phyloP scores from a whole-genome alignment of 1,140 invertebrate species.

The Drosophila leontia region DNA sequence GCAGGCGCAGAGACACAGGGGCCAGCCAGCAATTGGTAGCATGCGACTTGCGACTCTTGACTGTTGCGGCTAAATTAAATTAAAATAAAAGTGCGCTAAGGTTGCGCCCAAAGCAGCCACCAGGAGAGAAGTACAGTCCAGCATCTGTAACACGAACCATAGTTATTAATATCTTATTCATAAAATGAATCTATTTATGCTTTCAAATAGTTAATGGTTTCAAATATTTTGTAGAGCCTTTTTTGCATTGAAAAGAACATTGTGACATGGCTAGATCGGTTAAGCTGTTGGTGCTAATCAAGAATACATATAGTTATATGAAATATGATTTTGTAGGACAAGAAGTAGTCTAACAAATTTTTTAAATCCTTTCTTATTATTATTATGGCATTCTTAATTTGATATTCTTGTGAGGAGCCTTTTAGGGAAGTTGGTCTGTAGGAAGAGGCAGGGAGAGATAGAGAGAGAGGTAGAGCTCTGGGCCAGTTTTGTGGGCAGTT shows the following conservation, averaged over 20 bases:
- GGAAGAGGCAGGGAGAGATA: slow-evolving; percentile 11
- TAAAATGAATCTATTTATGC: too few relatives aligned
- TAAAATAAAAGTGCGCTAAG: slow-evolving; percentile 77
- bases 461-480: slow-evolving; percentile 29
- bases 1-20: neutral
- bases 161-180: neutral
- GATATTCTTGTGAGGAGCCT: neutral
- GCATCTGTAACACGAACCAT: neutral
- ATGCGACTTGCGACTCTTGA: slow-evolving; percentile 62
- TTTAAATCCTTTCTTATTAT: neutral
- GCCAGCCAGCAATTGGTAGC: slow-evolving; percentile 48
- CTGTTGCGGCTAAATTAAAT: slow-evolving; percentile 75
- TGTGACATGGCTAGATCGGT: neutral
- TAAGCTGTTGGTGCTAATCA: neutral
- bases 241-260: neutral
- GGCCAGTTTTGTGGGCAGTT: slow-evolving; percentile 74
- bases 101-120: slow-evolving; percentile 58
- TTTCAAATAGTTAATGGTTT: too few relatives aligned
- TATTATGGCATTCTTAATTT: neutral
- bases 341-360: too few relatives aligned
- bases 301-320: neutral
- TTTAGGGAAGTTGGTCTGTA: slow-evolving; percentile 11
- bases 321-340: too few relatives aligned
- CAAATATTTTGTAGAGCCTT: neutral
- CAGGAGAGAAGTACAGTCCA: slow-evolving; percentile 14